phyloP scores from a whole-genome alignment of 2,113 vertebrate genomes.

The Chelonoidis abingdonii region DNA sequence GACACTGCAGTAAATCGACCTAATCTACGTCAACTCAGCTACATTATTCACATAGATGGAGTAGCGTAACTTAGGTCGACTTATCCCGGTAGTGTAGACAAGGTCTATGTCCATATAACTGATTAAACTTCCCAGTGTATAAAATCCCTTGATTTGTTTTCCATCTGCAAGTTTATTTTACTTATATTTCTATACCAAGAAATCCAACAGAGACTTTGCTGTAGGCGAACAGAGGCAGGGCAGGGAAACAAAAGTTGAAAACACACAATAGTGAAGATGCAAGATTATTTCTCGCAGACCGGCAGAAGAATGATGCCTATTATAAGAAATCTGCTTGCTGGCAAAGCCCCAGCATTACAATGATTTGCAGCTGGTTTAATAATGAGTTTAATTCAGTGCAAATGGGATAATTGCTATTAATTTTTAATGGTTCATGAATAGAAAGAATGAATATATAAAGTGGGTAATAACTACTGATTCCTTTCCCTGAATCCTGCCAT shows the following conservation, averaged over 20 bases:
- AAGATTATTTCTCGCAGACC: background rate
- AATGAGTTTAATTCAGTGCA: background rate
- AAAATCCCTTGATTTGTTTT: accelerated
- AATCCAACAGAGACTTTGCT: background rate
- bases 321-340: background rate
- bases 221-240: background rate
- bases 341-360: background rate
- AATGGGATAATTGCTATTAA: conserved; percentile 16
- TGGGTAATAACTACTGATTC: background rate
- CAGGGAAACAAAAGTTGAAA: background rate
- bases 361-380: background rate
- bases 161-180: background rate
- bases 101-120: background rate
- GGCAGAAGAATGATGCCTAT: background rate
- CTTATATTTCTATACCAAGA: background rate
- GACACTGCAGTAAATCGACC: too few species aligned
- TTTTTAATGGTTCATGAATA: background rate
- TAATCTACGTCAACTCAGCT: too few species aligned
- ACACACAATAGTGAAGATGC: background rate
- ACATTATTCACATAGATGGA: too few species aligned
- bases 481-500: background rate
- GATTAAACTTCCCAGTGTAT: background rate
- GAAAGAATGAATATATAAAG: background rate
- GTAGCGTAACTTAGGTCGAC: too few species aligned
- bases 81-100: too few species aligned